Evolutionary conservation across 1,140 invertebrate species (phyloP).

Genomic region (Dufourea novaeangliae): DNA sequence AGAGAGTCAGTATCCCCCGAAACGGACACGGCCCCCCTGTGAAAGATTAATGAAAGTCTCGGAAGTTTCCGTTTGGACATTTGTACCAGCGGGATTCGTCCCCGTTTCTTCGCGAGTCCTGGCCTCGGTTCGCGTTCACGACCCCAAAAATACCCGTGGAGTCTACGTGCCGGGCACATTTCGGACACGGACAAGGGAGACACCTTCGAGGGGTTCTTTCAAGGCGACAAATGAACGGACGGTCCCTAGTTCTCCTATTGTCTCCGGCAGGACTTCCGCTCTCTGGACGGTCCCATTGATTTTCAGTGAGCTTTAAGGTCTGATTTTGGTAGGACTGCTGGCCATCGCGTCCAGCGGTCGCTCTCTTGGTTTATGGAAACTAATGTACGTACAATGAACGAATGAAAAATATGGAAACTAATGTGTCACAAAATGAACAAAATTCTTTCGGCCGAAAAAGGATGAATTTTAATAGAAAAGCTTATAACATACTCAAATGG

Average conservation of each 20-base stretch:
- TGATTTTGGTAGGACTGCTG: no score
- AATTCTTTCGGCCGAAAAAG: no score
- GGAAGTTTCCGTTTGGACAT: conserved; percentile 34
- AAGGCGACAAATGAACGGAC: conserved; percentile 58
- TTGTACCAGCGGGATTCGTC: conserved; percentile 21
- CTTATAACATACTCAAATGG: no score
- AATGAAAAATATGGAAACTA: no score
- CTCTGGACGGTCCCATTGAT: conserved; percentile 8
- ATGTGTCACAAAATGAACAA: no score
- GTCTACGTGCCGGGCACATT: not conserved
- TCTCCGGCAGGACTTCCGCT: conserved; percentile 30
- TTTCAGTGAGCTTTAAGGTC: not conserved
- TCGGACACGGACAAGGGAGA: not conserved
- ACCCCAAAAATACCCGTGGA: not conserved
- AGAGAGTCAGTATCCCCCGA: conserved; percentile 37
- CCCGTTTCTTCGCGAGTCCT: conserved; percentile 18
- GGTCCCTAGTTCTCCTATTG: conserved; percentile 24
- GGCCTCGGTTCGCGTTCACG: not conserved
- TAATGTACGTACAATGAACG: no score
- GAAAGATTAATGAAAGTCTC: conserved; percentile 49
- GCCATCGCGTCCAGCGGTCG: no score
- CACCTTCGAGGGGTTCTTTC: conserved; percentile 29
- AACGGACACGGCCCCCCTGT: conserved; percentile 29
- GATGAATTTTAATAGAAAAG: no score
- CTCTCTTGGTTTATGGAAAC: no score